phyloP scores from a whole-genome alignment of 2,113 vertebrate species.

The Epinephelus cyanopodus region DNA sequence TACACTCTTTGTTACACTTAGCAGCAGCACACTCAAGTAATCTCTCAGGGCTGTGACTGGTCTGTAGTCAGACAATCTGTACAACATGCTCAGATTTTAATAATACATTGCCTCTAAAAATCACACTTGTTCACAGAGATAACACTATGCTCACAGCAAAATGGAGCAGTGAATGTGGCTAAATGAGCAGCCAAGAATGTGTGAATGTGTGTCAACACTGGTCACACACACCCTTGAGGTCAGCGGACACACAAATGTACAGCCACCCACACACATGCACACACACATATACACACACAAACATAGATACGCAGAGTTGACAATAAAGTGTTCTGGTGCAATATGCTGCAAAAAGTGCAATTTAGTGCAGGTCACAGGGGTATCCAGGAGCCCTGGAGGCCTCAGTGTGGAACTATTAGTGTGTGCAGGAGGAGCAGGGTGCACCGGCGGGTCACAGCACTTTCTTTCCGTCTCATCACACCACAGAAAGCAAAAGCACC shows the following conservation, averaged over 20 bases:
- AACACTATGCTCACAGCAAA: constrained; percentile 1
- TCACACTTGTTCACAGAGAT: constrained; percentile 14
- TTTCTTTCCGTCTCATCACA: constrained; percentile 30
- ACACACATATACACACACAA: neutral
- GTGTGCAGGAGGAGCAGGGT: constrained; percentile 12
- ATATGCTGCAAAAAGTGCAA: constrained; percentile 31
- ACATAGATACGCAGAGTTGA: constrained; percentile 8
- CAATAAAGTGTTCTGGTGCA: constrained; percentile 27
- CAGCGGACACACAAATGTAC: neutral
- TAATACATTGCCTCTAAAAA: constrained; percentile 48
- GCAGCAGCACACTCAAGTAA: constrained; percentile 13
- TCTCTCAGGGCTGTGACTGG: constrained; percentile 5
- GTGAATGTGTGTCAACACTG: constrained; percentile 20
- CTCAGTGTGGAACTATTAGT: constrained; percentile 25
- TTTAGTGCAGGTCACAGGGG: constrained; percentile 39
- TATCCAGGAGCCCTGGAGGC: constrained; percentile 14
- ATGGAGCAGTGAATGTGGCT: neutral
- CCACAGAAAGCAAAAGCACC: neutral
- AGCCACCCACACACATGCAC: neutral
- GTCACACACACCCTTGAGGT: constrained; percentile 24
- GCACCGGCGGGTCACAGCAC: constrained; percentile 30
- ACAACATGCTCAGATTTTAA: constrained; percentile 35
- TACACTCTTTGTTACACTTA: constrained; percentile 25
- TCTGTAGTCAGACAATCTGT: constrained; percentile 42
- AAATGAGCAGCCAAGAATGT: constrained; percentile 23